Evolutionary conservation across 2,113 vertebrate genomes (phyloP).

Genomic region (Crotophaga sulcirostris): DNA sequence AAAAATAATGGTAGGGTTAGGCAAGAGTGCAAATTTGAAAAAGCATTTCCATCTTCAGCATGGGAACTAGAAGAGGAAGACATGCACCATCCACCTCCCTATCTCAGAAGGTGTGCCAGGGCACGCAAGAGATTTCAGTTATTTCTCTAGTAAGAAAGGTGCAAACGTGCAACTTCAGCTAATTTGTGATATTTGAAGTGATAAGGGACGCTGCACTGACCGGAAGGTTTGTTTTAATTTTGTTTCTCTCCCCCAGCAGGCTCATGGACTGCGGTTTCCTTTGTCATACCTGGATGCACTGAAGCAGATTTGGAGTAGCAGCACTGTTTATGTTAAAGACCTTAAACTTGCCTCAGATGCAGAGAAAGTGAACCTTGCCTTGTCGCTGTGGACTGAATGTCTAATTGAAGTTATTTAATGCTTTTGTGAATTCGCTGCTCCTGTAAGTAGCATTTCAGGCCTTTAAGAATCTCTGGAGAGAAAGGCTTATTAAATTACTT

Average conservation of each 20-base stretch:
- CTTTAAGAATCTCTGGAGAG: background rate
- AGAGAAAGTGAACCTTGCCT: conserved; percentile 81
- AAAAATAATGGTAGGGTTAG: background rate
- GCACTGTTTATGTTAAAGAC: conserved; percentile 73
- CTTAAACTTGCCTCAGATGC: conserved; percentile 77
- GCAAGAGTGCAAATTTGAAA: background rate
- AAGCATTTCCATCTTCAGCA: background rate
- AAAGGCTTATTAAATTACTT: background rate
- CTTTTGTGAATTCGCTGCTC: background rate
- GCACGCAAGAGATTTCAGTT: background rate
- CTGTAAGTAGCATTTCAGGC: background rate
- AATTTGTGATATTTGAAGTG: too few relatives aligned
- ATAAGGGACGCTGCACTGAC: too few relatives aligned
- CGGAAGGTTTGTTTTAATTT: background rate
- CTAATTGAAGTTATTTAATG: conserved; percentile 78
- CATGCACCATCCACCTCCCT: background rate
- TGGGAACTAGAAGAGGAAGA: background rate
- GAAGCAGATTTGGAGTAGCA: conserved; percentile 79
- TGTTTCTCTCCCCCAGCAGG: background rate
- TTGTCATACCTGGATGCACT: conserved; percentile 81
- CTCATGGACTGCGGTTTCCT: conserved; percentile 86
- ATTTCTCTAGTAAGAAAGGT: background rate
- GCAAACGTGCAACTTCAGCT: too few relatives aligned
- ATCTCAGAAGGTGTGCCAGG: too few relatives aligned
- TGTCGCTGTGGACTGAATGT: conserved; percentile 89